Evolutionary conservation across 92 coral and sea anemone species (phyloP), one percentile per base, ranked within the genome.

Genomic region (Phenganax subtilis): DNA sequence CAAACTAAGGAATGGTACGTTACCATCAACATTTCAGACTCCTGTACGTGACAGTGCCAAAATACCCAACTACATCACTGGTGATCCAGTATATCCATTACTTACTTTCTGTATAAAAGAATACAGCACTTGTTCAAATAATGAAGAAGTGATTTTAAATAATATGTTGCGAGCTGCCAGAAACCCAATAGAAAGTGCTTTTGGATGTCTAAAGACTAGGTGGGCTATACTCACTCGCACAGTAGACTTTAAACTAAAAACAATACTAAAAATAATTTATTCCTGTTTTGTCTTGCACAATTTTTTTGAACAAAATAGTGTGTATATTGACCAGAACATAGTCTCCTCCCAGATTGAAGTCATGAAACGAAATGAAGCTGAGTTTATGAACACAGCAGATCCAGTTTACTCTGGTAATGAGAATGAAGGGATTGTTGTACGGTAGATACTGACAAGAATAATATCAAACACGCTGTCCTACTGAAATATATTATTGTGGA

Each of bases 31-130:
- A 25, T 84, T 25, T 63, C 87, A 76, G 75, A 60, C 76, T 54
- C 81, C 69, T 25, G 81, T 76, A 27, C 53, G 0, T 30, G 81
- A 68, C 2, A 47, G 69, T 14, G 68, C 66, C 54, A 76, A 76
- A 17, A 30, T 76, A 12, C 81, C 81, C 3, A 75, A 64, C 30
- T 64, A 16, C 70, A 30, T 64, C 30, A 64, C 20, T 11, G 70
- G 70, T 64, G 70, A 64, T 17, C 70, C 80, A 8, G 80, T 63
- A 60, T 75, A 75, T 16, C 77, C 51, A 54, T 69, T 72, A 28
- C 76, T 84, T 52, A 83, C 85, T 17, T 87, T 78, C 84, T 86
- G 89, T 72, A 86, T 86, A 86, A 86, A 86, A 75, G 86, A 83
- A 63, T 81, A 75, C 77, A 85, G 81, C 12, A 61, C 89, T 62